Base-by-base conservation (phyloP, 1,140 invertebrate genomes). In the Bombus vancouverensis region DNA sequence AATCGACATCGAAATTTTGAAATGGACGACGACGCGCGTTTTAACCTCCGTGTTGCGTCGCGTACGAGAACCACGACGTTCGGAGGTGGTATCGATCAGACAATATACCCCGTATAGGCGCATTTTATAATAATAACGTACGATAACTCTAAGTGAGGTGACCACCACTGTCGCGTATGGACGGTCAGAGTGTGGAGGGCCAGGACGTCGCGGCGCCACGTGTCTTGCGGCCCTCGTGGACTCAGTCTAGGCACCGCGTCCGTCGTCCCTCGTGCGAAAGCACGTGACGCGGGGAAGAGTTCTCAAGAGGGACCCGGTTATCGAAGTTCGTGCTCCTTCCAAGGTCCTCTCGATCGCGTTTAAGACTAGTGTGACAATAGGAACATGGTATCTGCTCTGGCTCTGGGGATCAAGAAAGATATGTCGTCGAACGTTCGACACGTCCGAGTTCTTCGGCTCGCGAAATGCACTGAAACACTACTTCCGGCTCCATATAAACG, bases 291-390 rank as follows among this genome's bases (percentile, higher is more conserved):
- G 42, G 66, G 71, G 34, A n/a, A 77, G 9, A 65, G 59, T 77
- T 65, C 37, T 15, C 53, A 76, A 28, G 47, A 34, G 25, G 18
- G 74, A 37, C 47, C 32, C 37, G 32, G 1, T 53, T 53, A 53
- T 22, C 47, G 47, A 53, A 53, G 47, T 53, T 53, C 47, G 44
- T 39, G 39, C 15, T 32, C 71, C 71, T 13, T n/a, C 32, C 47
- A 44, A 34, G 71, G 13, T 42, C 74, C 83, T 90, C 91, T 86
- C 92, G 93, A 92, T 93, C 91, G 90, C 90, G 80, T 94, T 80
- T 95, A 94, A 94, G 94, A 95, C 94, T 95, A 95, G 94, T 94
- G 93, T 94, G 92, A 94, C 93, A 95, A 94, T 94, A 95, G 94
- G 94, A 94, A 95, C 94, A 95, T 95, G 93, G 86, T 93, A 91